These are phyloP conservation scores for Ceratina calcarata DNA, from an alignment of 1,140 invertebrate species.

Conservation along the genomic window DNA sequence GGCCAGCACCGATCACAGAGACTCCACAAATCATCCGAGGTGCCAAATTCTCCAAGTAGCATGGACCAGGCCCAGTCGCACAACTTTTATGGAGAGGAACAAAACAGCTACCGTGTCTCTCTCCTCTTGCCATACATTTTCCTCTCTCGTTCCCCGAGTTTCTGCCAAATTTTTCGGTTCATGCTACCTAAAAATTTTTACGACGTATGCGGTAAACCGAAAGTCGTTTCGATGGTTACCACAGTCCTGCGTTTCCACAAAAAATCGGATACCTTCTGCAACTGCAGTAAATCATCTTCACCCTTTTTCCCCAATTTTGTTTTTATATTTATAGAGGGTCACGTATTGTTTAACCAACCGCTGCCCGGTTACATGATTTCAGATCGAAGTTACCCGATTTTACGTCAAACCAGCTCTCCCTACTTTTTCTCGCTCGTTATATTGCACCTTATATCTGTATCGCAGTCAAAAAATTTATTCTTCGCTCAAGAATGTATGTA, in stretches of 20 bases:
- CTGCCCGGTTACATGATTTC: not conserved
- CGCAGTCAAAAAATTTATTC: too few species aligned
- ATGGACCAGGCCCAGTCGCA: slow-evolving; percentile 16
- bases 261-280: slow-evolving; percentile 13
- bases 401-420: too few species aligned
- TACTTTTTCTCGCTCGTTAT: too few species aligned
- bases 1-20: not conserved
- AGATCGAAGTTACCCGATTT: not conserved
- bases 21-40: slow-evolving; percentile 36
- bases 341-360: slow-evolving; percentile 5
- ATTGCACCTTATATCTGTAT: too few species aligned
- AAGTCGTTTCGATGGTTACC: slow-evolving; percentile 34
- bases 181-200: slow-evolving; percentile 37
- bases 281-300: slow-evolving; percentile 28
- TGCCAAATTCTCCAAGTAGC: not conserved
- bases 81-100: slow-evolving; percentile 55
- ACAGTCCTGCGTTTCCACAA: not conserved
- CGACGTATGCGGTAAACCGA: slow-evolving; percentile 48
- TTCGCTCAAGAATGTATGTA: too few species aligned
- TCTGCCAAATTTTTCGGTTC: slow-evolving; percentile 2
- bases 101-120: slow-evolving; percentile 37
- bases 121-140: not conserved
- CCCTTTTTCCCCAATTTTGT: not conserved
- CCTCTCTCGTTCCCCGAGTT: not conserved
- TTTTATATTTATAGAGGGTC: not conserved